These are phyloP conservation scores for Lathronympha strigana DNA, from an alignment of 2,888 invertebrate species.

Conservation along the genomic window DNA sequence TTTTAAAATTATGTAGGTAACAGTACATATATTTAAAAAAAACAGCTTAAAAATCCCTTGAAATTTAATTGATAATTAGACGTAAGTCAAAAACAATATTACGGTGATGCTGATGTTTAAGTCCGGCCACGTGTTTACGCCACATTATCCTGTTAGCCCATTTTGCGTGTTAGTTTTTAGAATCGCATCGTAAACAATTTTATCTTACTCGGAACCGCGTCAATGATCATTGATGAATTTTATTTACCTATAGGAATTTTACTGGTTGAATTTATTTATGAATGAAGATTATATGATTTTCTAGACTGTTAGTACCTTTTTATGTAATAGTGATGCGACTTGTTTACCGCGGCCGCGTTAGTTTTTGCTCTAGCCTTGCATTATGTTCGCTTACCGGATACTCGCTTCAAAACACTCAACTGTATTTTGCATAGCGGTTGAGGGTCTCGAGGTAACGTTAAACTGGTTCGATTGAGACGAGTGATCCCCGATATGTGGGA, in stretches of 20 bases:
- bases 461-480: neutral
- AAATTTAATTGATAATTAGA: slow-evolving; percentile 7
- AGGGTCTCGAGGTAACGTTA: neutral
- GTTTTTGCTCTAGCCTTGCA: slow-evolving; percentile 45
- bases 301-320: neutral
- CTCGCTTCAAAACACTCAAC: neutral
- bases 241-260: slow-evolving; percentile 17
- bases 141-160: slow-evolving; percentile 32
- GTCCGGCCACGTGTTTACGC: slow-evolving; percentile 28
- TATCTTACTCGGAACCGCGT: slow-evolving; percentile 27
- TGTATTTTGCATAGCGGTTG: neutral
- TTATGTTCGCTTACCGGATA: neutral
- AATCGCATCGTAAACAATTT: slow-evolving; percentile 27
- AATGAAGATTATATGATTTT: neutral
- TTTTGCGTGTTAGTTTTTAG: slow-evolving; percentile 23
- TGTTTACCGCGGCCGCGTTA: slow-evolving; percentile 17
- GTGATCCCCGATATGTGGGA: slow-evolving; percentile 2
- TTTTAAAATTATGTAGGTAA: too few species aligned
- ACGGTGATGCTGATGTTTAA: slow-evolving; percentile 23
- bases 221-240: slow-evolving; percentile 27
- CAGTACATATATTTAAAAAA: too few species aligned
- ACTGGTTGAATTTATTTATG: neutral
- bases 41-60: too few species aligned
- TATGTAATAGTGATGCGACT: neutral
- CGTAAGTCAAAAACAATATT: slow-evolving; percentile 5